phyloP scores from a whole-genome alignment of 2,797 vertebrate genomes.

The Allenopithecus nigroviridis region DNA sequence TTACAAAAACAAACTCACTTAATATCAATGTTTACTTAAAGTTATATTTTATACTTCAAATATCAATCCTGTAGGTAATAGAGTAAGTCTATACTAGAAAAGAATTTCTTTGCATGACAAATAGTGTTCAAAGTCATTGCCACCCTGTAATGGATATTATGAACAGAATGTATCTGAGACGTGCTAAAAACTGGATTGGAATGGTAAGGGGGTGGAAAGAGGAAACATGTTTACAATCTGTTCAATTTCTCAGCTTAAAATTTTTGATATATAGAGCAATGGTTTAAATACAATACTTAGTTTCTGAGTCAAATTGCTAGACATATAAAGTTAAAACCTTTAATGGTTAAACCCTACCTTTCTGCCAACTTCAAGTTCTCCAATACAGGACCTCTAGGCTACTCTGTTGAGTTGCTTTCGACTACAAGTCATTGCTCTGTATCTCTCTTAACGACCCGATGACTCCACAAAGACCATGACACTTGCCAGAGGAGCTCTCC shows the following conservation, averaged over 20 bases:
- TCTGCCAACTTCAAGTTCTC: neutral
- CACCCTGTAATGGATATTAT: slow-evolving; percentile 20
- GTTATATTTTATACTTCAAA: slow-evolving; percentile 4
- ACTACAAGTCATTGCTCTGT: neutral
- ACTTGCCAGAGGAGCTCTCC: neutral
- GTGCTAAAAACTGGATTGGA: slow-evolving; percentile 47
- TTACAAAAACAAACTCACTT: neutral
- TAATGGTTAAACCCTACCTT: neutral
- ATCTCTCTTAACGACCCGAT: neutral
- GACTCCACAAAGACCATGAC: neutral
- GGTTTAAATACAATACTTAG: neutral
- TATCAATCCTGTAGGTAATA: neutral
- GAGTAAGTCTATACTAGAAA: neutral
- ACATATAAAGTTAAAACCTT: slow-evolving; percentile 15
- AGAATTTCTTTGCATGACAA: slow-evolving; percentile 26
- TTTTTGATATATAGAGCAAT: neutral
- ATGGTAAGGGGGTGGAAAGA: slow-evolving; percentile 12
- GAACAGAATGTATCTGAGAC: slow-evolving; percentile 64
- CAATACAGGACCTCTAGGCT: neutral
- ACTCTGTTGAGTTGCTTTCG: neutral
- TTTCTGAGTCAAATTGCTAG: neutral
- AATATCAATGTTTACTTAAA: slow-evolving; percentile 6
- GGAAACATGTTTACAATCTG: slow-evolving; percentile 67
- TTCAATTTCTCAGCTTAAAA: slow-evolving; percentile 57
- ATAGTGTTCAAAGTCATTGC: neutral